Evolutionary conservation across 2,113 vertebrate species (phyloP).

Genomic region (Cacatua alba): DNA sequence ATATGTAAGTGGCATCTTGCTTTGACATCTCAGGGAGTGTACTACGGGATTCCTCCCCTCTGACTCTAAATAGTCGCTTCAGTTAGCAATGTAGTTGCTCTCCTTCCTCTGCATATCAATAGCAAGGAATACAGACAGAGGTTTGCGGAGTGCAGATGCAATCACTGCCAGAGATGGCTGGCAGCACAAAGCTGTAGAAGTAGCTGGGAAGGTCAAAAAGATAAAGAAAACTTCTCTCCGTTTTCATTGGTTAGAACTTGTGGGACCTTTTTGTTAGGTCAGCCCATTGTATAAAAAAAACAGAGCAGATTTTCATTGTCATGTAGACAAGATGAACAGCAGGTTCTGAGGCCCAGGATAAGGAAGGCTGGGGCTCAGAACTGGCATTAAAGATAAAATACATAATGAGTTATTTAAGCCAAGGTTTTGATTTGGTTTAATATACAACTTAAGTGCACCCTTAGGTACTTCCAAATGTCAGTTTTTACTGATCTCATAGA

Average conservation of each 20-base stretch:
- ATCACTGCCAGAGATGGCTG: background rate
- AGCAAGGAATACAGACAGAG: background rate
- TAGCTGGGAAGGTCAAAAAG: background rate
- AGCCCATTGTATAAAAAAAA: background rate
- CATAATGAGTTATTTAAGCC: background rate
- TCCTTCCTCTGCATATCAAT: background rate
- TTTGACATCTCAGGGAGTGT: background rate
- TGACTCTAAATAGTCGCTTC: background rate
- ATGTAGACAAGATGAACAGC: background rate
- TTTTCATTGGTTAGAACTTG: background rate
- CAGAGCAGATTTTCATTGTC: background rate
- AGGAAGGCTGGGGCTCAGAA: background rate
- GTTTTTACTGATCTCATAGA: background rate
- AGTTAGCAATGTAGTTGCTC: background rate
- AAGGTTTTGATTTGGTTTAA: background rate
- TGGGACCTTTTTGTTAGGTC: background rate
- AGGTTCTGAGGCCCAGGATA: background rate
- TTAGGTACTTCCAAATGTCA: background rate
- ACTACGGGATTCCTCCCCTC: background rate
- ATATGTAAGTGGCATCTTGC: background rate
- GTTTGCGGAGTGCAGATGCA: background rate
- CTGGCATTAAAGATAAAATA: background rate
- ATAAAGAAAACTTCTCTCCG: background rate
- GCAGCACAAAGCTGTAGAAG: background rate
- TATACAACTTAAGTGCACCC: background rate